Evolutionary conservation across 2,797 vertebrate genomes (phyloP), one percentile per base, ranked within the genome.

Genomic region (Coregonus sp.): DNA sequence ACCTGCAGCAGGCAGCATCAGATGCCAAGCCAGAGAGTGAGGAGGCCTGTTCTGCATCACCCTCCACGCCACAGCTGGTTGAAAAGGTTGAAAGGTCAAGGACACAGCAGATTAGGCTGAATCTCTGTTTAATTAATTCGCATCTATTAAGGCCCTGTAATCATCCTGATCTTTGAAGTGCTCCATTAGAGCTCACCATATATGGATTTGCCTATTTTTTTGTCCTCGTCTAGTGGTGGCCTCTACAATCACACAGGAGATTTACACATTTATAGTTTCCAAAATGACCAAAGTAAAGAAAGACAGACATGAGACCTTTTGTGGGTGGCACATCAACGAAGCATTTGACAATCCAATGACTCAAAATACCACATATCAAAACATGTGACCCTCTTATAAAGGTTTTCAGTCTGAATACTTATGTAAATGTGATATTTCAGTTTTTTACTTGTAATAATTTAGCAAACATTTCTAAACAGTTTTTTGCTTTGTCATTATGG

Each of bases 1-100:
- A 97, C 88, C 94, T 99, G 93, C 95, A 93, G 73, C 94, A 96
- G 47, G 95, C 97, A 37, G 95, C 96, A 18, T 93, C 95, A 80
- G 97, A 98, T 89, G 95, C 97, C 82, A 97, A 95, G 86, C 97
- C 98, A 81, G 98, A 99, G 91, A 96, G 98, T 99, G 93, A 97
- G 98, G 96, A 66, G 54, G 56, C 35, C 70, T 59, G 80, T 74
- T 71, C 67, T 63, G 20, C 59, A 16, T 63, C 54, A 25, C 3
- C 25, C 51, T 15, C 15, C 11, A 31, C 33, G 4, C 47, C 73
- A 68, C 78, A 82, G 74, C 78, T 82, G 82, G 78, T 81, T 78
- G 7, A 40, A 40, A 40, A 40, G 40, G 7, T 40, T 40, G 33
- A 72, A 80, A 54, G 79, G 81, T 79, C 79, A 82, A 84, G 80